Conservation (phyloP, 2,113 vertebrate species). For the Arizona elegans region DNA sequence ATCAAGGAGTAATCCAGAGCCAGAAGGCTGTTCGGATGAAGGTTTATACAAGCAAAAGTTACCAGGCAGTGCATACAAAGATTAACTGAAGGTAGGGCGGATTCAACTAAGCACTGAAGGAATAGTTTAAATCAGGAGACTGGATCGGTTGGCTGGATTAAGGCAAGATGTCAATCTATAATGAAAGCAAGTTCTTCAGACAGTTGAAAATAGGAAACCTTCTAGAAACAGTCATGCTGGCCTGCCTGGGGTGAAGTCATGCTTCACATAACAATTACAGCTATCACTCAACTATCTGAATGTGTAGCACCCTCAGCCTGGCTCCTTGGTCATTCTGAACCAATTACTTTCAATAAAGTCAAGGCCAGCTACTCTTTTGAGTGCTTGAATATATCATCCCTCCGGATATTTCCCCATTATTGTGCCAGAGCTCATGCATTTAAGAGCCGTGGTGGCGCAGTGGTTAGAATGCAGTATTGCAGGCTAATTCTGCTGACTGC, state of each 20-base stretch:
- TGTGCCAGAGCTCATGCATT: not conserved
- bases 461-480: no score
- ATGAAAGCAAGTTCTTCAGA: not conserved
- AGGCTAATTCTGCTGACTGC: no score
- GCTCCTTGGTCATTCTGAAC: not conserved
- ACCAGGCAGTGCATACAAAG: not conserved
- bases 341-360: not conserved
- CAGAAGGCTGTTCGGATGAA: not conserved
- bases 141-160: not conserved
- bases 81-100: not conserved
- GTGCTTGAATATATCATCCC: not conserved
- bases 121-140: not conserved
- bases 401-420: not conserved
- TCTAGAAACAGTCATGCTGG: not conserved
- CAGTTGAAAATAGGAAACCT: not conserved
- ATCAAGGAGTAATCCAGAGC: not conserved
- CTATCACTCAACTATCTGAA: not conserved
- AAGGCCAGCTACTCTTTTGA: not conserved
- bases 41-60: not conserved
- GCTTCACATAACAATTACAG: not conserved
- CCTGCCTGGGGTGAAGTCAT: not conserved
- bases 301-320: not conserved
- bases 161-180: not conserved
- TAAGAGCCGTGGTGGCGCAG: no score
- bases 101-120: not conserved